Conservation (phyloP, 1,140 invertebrate species). For the Trissolcus basalis region DNA sequence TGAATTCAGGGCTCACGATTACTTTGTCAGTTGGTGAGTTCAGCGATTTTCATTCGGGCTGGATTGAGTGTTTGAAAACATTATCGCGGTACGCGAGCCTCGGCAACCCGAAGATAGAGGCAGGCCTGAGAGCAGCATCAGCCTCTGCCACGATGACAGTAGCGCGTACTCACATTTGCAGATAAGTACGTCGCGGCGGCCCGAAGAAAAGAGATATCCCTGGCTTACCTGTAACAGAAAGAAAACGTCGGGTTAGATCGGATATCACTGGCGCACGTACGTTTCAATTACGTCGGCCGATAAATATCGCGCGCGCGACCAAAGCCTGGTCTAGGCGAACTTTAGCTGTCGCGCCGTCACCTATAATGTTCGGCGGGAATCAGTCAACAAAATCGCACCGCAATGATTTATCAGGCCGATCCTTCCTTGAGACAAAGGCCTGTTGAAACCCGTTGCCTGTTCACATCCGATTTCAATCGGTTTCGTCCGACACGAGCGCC, state of each 20-base stretch:
- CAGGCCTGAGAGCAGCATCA: constrained; percentile 28
- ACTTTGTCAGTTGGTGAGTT: too few species aligned
- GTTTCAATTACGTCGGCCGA: constrained; percentile 67
- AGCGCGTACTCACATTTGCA: constrained; percentile 54
- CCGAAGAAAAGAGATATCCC: constrained; percentile 57
- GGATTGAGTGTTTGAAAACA: too few species aligned
- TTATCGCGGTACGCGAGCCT: too few species aligned
- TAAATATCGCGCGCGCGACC: constrained; percentile 64
- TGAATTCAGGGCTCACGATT: too few species aligned
- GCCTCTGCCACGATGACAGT: constrained; percentile 60
- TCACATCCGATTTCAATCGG: constrained; percentile 15
- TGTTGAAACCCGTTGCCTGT: constrained; percentile 13
- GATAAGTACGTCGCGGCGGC: constrained; percentile 57
- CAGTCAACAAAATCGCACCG: constrained; percentile 18
- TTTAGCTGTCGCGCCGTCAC: constrained; percentile 28
- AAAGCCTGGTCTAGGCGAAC: constrained; percentile 48
- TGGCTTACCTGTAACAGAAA: constrained; percentile 70
- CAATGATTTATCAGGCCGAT: constrained; percentile 13
- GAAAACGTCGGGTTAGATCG: constrained; percentile 62
- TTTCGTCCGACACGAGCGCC: too few species aligned
- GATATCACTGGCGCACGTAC: constrained; percentile 63
- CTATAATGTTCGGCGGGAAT: constrained; percentile 24
- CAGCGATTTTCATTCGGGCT: too few species aligned
- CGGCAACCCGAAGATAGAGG: constrained; percentile 28
- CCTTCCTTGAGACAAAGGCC: background rate